Conservation (phyloP, 2,113 vertebrate species). For the Camelus dromedarius region DNA sequence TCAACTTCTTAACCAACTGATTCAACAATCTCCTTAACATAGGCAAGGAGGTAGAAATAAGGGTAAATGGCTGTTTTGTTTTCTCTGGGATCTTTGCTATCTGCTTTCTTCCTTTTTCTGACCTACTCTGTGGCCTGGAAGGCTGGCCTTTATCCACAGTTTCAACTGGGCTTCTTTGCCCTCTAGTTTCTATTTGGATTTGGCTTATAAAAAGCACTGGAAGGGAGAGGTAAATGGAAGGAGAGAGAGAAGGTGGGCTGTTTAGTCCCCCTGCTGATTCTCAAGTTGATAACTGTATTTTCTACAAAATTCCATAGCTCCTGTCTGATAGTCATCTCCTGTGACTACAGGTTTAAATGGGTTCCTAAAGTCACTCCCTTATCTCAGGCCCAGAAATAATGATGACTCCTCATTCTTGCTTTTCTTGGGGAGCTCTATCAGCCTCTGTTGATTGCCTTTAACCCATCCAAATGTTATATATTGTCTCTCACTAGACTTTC, state of each 20-base stretch:
- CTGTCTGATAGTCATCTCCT: neutral
- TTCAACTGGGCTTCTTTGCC: neutral
- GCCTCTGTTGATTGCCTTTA: neutral
- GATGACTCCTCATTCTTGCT: neutral
- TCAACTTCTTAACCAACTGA: neutral
- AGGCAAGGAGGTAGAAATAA: neutral
- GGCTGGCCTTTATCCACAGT: neutral
- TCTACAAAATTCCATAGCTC: neutral
- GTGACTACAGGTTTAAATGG: neutral
- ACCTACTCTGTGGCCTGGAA: no score
- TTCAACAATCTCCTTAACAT: neutral
- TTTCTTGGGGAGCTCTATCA: neutral
- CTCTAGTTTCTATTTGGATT: neutral
- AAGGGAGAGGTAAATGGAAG: neutral
- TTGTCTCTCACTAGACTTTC: neutral
- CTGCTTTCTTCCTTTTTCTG: neutral
- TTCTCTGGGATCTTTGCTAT: neutral
- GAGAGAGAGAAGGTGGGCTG: neutral
- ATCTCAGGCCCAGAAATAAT: neutral
- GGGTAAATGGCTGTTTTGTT: neutral
- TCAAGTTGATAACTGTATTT: neutral
- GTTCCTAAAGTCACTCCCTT: neutral
- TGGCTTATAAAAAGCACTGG: neutral
- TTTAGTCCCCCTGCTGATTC: neutral
- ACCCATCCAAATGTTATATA: neutral